Evolutionary conservation across 1,140 invertebrate genomes (phyloP).

Genomic region (Brachionus rubens): DNA sequence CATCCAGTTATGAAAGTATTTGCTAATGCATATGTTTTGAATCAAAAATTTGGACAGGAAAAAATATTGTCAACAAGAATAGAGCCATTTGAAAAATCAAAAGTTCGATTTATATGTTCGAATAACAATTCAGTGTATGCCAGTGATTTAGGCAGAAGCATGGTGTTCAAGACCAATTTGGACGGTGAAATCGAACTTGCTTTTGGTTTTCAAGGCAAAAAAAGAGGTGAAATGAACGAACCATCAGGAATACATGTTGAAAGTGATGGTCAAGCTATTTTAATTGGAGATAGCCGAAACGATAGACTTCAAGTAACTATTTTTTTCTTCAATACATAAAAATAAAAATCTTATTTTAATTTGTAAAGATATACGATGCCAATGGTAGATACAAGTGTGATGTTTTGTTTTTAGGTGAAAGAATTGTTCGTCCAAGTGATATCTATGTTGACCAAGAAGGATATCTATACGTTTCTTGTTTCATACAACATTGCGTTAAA

Average conservation of each 20-base stretch:
- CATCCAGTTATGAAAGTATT: conserved; percentile 5
- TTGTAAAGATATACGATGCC: conserved; percentile 24
- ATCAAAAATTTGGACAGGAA: neutral
- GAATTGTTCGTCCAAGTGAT: conserved; percentile 38
- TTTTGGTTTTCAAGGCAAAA: conserved; percentile 23
- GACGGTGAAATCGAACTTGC: conserved; percentile 24
- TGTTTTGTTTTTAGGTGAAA: conserved; percentile 6
- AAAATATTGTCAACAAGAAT: neutral
- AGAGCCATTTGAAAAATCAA: conserved; percentile 33
- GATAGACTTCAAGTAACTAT: conserved; percentile 38
- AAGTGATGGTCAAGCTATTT: conserved; percentile 10
- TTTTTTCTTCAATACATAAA: neutral
- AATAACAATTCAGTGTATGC: conserved; percentile 13
- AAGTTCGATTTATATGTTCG: conserved; percentile 23
- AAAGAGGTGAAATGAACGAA: conserved; percentile 1
- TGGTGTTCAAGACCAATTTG: conserved; percentile 20
- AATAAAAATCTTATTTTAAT: too few relatives aligned
- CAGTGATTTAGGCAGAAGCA: conserved; percentile 43
- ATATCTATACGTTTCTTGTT: conserved; percentile 34
- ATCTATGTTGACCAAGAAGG: conserved; percentile 32
- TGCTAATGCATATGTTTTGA: conserved; percentile 1
- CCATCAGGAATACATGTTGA: conserved; percentile 39
- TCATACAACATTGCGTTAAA: conserved; percentile 38
- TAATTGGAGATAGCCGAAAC: conserved; percentile 41
- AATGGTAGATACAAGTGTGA: conserved; percentile 40